Evolutionary conservation across 1,140 invertebrate species (phyloP), one percentile per base, ranked within the genome.

Genomic region (Drosophila erecta): DNA sequence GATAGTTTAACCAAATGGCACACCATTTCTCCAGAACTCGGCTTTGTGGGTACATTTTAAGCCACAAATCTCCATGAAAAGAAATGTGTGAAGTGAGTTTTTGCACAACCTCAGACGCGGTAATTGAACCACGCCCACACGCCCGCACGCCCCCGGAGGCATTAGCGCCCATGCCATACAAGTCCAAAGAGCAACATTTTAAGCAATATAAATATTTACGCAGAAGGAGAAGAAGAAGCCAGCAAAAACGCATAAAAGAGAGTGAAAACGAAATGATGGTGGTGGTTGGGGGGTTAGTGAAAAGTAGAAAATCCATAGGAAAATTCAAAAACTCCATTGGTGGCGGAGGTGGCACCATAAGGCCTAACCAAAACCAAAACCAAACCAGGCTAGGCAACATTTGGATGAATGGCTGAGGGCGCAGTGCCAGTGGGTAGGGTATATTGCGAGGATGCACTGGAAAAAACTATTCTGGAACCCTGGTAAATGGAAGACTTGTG

Each of bases 191-290:
- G 51, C 67, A 70, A 70, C 50, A 70, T 70, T 70, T 70, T 70
- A 70, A 70, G 65, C 64, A 56, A 70, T 54, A 35, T 57, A 71
- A 71, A 70, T 70, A 70, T 70, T 70, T 57, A 70, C 67, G 64
- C 67, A 70, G 38, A 41, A 55, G 27, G 15, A 44, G 17, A 30
- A 27, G 33, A 20, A 12, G 20, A 17, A 50, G 49, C 5, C 12
- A 30, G 22, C 17, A 24, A 37, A 65, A 64, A 35, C 44, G 49
- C 20, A 70, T 49, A 49, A 69, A 70, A 70, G 66, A 70, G 65
- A 49, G 67, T 70, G 65, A 71, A 70, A 70, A 70, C 51, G 49
- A 71, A 50, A 54, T 43, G 71, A 44, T 40, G 37, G 38, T 33
- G 37, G 17, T 4, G 15, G 12, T 17, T 17, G 22, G 11, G 6